These are phyloP conservation scores for Drosophila pallidifrons DNA, from an alignment of 1,140 invertebrate genomes.

Conservation along the genomic window DNA sequence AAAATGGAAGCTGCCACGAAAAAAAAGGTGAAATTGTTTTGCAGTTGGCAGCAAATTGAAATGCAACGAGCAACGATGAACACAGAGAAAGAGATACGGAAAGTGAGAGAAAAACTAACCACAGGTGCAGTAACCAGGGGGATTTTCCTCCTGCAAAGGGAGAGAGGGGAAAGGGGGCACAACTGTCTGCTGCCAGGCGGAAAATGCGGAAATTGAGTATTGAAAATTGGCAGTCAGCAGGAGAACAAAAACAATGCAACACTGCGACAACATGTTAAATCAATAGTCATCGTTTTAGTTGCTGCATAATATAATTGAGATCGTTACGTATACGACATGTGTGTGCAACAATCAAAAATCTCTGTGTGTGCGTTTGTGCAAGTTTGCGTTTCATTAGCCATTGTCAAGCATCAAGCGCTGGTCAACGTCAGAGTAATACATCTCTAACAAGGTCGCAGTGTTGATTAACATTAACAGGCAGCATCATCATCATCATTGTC, in stretches of 20 bases:
- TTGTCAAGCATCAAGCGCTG: slow-evolving; percentile 9
- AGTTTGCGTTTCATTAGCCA: slow-evolving; percentile 34
- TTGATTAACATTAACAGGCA: slow-evolving; percentile 13
- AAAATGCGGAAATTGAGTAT: slow-evolving; percentile 24
- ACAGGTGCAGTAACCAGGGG: neutral
- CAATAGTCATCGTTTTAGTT: slow-evolving; percentile 17
- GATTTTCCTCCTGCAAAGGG: neutral
- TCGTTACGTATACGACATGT: slow-evolving; percentile 11
- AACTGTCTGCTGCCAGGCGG: neutral
- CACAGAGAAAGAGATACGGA: neutral
- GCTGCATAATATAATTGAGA: slow-evolving; percentile 18
- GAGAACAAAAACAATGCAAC: neutral
- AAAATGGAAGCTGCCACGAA: neutral
- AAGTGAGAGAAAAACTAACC: neutral
- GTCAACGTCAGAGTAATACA: slow-evolving; percentile 7
- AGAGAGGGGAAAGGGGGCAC: too few species aligned
- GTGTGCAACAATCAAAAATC: slow-evolving; percentile 18
- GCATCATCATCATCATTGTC: neutral
- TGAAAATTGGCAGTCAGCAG: neutral
- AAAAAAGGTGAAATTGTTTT: slow-evolving; percentile 21
- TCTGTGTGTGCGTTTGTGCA: neutral
- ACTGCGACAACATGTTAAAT: neutral
- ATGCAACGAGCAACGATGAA: neutral
- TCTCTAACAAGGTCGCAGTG: slow-evolving; percentile 23
- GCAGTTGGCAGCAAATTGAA: slow-evolving; percentile 27